Evolutionary conservation across 2,113 vertebrate genomes (phyloP).

Genomic region (Pedetes capensis): DNA sequence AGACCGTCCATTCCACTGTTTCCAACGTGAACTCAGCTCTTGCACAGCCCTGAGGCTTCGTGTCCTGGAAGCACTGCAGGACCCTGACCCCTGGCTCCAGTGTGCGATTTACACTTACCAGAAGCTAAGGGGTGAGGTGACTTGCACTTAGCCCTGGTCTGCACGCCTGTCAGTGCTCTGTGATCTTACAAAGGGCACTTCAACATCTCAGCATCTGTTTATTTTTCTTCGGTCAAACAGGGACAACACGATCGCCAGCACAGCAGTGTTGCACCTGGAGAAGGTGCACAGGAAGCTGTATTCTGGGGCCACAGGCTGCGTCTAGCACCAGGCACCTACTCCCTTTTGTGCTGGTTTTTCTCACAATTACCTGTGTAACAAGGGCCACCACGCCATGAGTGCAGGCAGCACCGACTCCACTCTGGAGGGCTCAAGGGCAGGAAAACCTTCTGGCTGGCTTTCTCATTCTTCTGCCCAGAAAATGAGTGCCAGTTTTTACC

Average conservation of each 20-base stretch:
- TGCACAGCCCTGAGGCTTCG: neutral
- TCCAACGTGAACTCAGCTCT: fast-evolving
- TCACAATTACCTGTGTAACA: fast-evolving
- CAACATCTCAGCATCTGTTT: neutral
- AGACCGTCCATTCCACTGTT: no score
- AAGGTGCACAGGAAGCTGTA: no score
- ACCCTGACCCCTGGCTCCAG: no score
- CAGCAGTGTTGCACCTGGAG: fast-evolving
- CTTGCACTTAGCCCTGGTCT: neutral
- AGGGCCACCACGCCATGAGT: neutral
- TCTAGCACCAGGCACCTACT: fast-evolving
- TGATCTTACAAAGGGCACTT: neutral
- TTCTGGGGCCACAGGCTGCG: fast-evolving
- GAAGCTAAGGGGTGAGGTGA: neutral
- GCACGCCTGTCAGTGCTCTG: no score
- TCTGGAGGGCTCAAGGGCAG: neutral
- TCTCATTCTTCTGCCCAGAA: neutral
- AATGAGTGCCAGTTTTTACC: no score
- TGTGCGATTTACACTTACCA: neutral
- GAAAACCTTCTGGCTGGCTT: neutral
- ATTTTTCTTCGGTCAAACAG: neutral
- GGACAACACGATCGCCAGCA: neutral
- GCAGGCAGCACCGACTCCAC: fast-evolving
- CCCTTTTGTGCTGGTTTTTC: neutral
- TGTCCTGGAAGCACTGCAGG: neutral